phyloP scores from a whole-genome alignment of 2,888 invertebrate genomes.

The Harpalus rufipes region DNA sequence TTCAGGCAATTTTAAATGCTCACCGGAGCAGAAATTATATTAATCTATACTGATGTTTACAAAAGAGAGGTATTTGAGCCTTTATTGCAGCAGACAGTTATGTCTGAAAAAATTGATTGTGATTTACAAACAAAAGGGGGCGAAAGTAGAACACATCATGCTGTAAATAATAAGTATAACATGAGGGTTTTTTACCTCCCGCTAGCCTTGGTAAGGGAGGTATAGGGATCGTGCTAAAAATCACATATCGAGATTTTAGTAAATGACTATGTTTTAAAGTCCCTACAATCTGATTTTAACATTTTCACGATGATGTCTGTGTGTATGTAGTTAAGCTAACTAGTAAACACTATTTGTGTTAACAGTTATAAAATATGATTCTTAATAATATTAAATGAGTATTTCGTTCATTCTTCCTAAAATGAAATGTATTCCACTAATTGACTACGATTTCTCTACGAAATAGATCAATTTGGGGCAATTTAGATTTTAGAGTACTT shows the following conservation, averaged over 20 bases:
- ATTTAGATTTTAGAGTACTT: background rate
- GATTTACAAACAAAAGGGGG: background rate
- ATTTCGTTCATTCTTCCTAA: background rate
- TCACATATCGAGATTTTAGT: too few species aligned
- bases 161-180: too few species aligned
- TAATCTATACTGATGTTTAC: constrained; percentile 3
- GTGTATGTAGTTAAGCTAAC: too few species aligned
- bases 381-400: background rate
- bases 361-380: background rate
- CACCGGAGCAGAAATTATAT: background rate
- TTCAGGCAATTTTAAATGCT: background rate
- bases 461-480: background rate
- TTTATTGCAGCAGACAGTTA: background rate
- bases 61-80: background rate
- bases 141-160: background rate
- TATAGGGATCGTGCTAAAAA: too few species aligned
- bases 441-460: background rate
- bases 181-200: too few species aligned
- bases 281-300: too few species aligned
- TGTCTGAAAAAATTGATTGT: background rate
- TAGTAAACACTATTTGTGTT: too few species aligned
- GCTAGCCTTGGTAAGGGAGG: too few species aligned
- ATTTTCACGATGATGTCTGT: too few species aligned
- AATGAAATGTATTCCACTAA: background rate
- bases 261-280: too few species aligned